Evolutionary conservation across 2,113 vertebrate genomes (phyloP).

Genomic region (Hymenochirus boettgeri): DNA sequence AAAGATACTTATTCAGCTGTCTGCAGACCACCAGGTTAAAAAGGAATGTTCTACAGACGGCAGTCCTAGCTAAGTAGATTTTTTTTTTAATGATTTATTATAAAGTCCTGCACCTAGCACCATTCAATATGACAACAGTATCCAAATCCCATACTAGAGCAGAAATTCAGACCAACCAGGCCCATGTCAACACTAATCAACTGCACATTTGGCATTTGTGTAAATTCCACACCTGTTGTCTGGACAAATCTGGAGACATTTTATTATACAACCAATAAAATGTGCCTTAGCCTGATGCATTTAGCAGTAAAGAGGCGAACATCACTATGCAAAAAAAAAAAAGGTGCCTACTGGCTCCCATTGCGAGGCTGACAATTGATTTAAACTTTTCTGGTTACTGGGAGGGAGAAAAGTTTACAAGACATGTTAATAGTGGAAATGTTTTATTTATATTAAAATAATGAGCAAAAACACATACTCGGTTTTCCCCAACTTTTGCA

Average conservation of each 20-base stretch:
- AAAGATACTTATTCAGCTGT: slow-evolving; percentile 23
- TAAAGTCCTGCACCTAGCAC: slow-evolving; percentile 32
- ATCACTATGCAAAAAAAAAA: slow-evolving; percentile 8
- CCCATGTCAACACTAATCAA: slow-evolving; percentile 40
- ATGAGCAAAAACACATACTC: neutral
- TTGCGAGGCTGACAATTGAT: slow-evolving; percentile 5
- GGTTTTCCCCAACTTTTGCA: too few relatives aligned
- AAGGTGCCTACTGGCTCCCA: slow-evolving; percentile 15
- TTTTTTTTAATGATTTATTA: slow-evolving; percentile 39
- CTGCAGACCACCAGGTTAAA: slow-evolving; percentile 30
- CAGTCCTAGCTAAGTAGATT: slow-evolving; percentile 9
- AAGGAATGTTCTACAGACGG: slow-evolving; percentile 19
- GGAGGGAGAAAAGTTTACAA: neutral
- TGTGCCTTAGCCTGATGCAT: slow-evolving; percentile 31
- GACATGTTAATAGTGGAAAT: neutral
- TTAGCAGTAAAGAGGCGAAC: slow-evolving; percentile 27
- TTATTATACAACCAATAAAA: slow-evolving; percentile 43
- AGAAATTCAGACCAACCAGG: slow-evolving; percentile 34
- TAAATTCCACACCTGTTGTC: slow-evolving; percentile 42
- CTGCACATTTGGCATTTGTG: slow-evolving; percentile 40
- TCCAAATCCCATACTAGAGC: slow-evolving; percentile 36
- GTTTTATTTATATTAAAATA: neutral
- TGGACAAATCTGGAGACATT: slow-evolving; percentile 43
- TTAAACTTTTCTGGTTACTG: slow-evolving; percentile 11
- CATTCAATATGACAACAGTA: slow-evolving; percentile 33